Percentiles rank a stretch among this genome's conserved stretches.
Evolutionary conservation across 2,888 invertebrate genomes (phyloP).

Genomic region (Dione juno): DNA sequence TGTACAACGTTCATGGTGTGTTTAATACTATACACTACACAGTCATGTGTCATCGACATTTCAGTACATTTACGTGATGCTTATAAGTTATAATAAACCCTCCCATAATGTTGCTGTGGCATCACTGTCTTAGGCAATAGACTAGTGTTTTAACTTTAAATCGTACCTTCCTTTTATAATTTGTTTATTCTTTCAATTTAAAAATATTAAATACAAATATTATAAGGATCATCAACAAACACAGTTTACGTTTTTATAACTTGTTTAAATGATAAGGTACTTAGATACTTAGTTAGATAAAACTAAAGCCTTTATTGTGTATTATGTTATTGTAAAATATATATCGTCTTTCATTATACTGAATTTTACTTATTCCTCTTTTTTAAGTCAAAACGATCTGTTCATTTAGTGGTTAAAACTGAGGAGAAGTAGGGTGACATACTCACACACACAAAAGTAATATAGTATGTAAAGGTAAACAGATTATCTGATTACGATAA

Average conservation of each 20-base stretch:
- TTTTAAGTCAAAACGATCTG: too few relatives aligned
- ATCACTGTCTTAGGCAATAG: neutral
- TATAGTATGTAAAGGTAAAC: too few relatives aligned
- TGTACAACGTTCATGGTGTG: slow-evolving; percentile 39
- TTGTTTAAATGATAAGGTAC: neutral
- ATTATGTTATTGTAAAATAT: too few relatives aligned
- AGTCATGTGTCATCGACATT: neutral
- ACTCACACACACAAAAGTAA: too few relatives aligned
- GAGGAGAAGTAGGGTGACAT: too few relatives aligned
- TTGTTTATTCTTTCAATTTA: neutral
- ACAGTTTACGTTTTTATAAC: neutral
- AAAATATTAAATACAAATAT: neutral
- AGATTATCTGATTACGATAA: too few relatives aligned
- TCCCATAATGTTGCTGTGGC: neutral
- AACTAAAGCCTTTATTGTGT: too few relatives aligned
- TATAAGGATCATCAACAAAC: neutral
- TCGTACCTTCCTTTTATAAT: too few relatives aligned
- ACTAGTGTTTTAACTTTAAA: too few relatives aligned
- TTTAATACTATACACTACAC: slow-evolving; percentile 6
- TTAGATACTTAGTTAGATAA: neutral
- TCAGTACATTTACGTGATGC: neutral
- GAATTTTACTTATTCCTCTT: too few relatives aligned
- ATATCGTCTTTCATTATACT: too few relatives aligned
- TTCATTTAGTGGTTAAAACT: too few relatives aligned
- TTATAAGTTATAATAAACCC: neutral